phyloP scores from a whole-genome alignment of 2,113 vertebrate species.

The Callocephalon fimbriatum region DNA sequence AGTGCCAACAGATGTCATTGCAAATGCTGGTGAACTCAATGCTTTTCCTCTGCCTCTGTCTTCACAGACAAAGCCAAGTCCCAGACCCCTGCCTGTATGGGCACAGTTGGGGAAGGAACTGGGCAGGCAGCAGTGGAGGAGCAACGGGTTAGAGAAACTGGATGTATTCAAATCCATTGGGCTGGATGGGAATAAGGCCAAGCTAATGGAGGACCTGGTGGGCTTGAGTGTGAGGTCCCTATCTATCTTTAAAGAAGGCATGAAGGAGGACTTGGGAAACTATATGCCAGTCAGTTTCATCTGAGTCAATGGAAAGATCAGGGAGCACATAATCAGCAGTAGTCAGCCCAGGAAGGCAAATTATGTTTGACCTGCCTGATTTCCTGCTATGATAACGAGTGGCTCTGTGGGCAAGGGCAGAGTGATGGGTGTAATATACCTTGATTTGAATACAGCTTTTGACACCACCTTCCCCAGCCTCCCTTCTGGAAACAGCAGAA shows the following conservation, averaged over 20 bases:
- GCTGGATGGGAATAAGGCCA: neutral
- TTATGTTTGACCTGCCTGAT: neutral
- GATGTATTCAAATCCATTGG: neutral
- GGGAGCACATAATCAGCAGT: neutral
- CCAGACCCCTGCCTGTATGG: accelerated
- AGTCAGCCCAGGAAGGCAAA: neutral
- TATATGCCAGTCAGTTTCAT: neutral
- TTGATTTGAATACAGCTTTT: neutral
- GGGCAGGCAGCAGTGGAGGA: neutral
- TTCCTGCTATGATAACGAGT: neutral
- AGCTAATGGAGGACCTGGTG: neutral
- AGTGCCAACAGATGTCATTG: neutral
- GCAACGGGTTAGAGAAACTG: neutral
- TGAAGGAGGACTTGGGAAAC: neutral
- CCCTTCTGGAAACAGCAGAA: neutral
- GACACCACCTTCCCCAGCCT: neutral
- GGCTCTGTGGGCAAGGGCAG: neutral
- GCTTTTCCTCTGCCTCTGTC: neutral
- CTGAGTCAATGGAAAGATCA: neutral
- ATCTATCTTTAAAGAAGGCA: neutral
- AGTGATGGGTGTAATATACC: neutral
- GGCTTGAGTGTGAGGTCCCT: neutral
- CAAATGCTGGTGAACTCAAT: neutral
- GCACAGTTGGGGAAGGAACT: neutral
- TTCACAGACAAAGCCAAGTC: neutral